phyloP scores from a whole-genome alignment of 2,113 vertebrate genomes.

The Prunella himalayana region DNA sequence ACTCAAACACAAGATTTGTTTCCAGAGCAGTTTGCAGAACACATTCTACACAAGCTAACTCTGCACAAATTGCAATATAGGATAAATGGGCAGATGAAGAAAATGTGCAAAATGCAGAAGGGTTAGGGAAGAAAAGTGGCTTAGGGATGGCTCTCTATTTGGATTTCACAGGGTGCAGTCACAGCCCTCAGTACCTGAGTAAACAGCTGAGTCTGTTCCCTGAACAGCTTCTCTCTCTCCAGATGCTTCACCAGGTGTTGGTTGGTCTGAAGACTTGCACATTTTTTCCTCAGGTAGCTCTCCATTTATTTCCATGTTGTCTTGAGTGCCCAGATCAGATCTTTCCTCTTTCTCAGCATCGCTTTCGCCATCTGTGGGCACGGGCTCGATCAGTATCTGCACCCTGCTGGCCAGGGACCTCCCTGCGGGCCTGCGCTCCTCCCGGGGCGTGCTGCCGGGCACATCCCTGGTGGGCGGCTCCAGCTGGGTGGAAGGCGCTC shows the following conservation, averaged over 20 bases:
- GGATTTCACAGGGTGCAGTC: background rate
- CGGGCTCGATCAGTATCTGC: slow-evolving; percentile 63
- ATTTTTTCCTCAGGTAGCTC: background rate
- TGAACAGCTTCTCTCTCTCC: background rate
- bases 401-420: slow-evolving; percentile 23
- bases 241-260: rapidly evolving
- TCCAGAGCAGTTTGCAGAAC: background rate
- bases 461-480: background rate
- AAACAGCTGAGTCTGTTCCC: slow-evolving; percentile 1
- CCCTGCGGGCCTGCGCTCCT: background rate
- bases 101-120: background rate
- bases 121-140: background rate
- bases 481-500: background rate
- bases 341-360: background rate
- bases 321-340: background rate
- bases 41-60: background rate
- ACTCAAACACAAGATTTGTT: background rate
- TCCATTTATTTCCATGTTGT: background rate
- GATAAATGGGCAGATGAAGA: background rate
- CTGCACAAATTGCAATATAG: background rate
- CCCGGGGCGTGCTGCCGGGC: background rate
- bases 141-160: background rate
- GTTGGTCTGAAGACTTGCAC: background rate
- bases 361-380: slow-evolving; percentile 11
- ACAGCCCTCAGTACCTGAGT: slow-evolving; percentile 50